Evolutionary conservation across 2,888 invertebrate genomes (phyloP).

Genomic region (Mycalesis mineus): DNA sequence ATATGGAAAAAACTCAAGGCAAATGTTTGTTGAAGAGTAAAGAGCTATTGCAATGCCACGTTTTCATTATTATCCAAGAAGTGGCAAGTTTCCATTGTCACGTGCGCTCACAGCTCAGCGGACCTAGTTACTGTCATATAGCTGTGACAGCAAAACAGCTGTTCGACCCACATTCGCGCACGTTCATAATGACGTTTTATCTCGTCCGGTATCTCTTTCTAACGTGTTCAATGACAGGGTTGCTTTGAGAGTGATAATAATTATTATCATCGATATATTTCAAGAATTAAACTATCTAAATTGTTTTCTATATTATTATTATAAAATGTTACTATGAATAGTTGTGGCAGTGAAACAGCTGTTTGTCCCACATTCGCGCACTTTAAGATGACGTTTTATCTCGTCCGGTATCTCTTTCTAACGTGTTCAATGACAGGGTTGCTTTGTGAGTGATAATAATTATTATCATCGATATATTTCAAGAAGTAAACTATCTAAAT

Average conservation of each 20-base stretch:
- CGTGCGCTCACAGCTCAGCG: constrained; percentile 1
- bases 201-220: constrained; percentile 17
- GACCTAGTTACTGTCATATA: constrained; percentile 31
- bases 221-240: constrained; percentile 29
- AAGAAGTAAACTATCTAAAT: too few relatives aligned
- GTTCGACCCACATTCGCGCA: constrained; percentile 44
- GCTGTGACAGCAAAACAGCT: constrained; percentile 49
- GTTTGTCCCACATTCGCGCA: constrained; percentile 44
- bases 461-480: too few relatives aligned
- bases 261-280: too few relatives aligned
- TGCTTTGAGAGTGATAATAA: not conserved
- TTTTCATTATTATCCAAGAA: not conserved
- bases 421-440: constrained; percentile 29
- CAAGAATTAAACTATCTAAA: too few relatives aligned
- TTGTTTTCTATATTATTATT: too few relatives aligned
- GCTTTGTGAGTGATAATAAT: not conserved
- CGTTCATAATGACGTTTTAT: constrained; percentile 31
- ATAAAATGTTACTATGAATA: constrained; percentile 34
- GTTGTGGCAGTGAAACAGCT: constrained; percentile 49
- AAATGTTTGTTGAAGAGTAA: not conserved
- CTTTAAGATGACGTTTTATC: constrained; percentile 29
- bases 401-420: constrained; percentile 17
- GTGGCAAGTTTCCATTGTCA: constrained; percentile 8
- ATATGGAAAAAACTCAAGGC: not conserved
- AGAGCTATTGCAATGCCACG: not conserved